These are phyloP conservation scores for Carettochelys insculpta DNA, from an alignment of 2,113 vertebrate species.

Conservation along the genomic window DNA sequence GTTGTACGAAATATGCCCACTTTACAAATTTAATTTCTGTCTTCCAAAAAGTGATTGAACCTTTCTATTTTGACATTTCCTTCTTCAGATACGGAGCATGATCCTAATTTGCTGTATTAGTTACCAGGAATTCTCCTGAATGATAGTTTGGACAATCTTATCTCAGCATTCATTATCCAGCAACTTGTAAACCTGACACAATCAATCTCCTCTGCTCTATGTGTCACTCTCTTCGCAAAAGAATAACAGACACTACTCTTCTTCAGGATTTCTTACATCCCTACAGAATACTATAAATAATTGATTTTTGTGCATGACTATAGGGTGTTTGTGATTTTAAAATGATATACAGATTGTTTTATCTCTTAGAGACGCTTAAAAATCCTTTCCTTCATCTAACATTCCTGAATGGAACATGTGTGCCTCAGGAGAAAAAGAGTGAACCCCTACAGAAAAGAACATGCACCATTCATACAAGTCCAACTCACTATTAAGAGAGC, in stretches of 20 bases:
- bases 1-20: neutral
- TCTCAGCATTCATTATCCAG: accelerated
- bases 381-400: neutral
- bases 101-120: constrained; percentile 10
- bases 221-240: neutral
- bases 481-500: neutral
- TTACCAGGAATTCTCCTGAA: constrained; percentile 19
- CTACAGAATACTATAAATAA: neutral
- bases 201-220: neutral
- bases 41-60: constrained; percentile 12
- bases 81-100: neutral
- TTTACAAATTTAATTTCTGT: constrained; percentile 35
- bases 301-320: neutral
- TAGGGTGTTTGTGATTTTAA: neutral
- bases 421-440: neutral
- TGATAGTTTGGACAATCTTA: neutral
- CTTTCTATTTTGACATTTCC: constrained; percentile 5
- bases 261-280: neutral
- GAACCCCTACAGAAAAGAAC: neutral
- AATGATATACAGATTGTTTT: neutral
- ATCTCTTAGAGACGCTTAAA: neutral
- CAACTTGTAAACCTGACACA: constrained; percentile 13
- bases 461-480: neutral
- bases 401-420: neutral
- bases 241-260: neutral